Base-by-base conservation (phyloP, 1,140 invertebrate species). In the Hyposmocoma kahamanoa region DNA sequence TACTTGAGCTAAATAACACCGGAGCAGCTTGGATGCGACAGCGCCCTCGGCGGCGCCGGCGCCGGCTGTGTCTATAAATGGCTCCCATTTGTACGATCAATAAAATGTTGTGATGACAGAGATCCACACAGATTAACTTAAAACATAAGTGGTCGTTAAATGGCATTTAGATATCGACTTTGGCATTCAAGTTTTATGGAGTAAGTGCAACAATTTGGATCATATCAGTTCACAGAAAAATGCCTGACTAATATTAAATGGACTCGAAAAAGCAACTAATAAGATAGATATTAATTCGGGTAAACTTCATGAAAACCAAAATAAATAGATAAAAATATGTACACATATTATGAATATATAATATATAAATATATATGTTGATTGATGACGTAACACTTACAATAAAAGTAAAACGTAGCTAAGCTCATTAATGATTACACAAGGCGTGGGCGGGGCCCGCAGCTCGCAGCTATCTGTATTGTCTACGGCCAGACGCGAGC, bases 311-410 rank as follows among this genome's bases (percentile, higher is more conserved):
- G 75, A 69, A 72, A 66, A 64, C 70, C 48, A 71, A 69, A 67
- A 77, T 73, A 82, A 75, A 82, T 78, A 82, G 62, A 81, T 79
- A 76, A 79, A 79, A 76, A 75, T 78, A 84, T 79, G 67, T 82
- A 78, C 73, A 77, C 53, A 62, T 67, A 72, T 66, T 22, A 44
- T 50, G 26, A 48, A n/a, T n/a, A n/a, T n/a, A n/a, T 48, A 48
- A 71, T 70, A 68, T 62, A 59, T 65, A 72, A 67, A 78, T 76
- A 79, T 80, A 84, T 76, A 80, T 78, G 76, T 82, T 75, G 78
- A 84, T 84, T 74, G 76, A 84, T 74, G 76, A 79, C 70, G 73
- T 84, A 84, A 84, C 81, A 84, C 76, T 82, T 84, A 82, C 62
- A 71, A 78, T 81, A 84, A 84, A n/a, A 81, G 71, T 80, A 82